A percentile compares a stretch with the other conserved stretches of the same genome.
These are phyloP conservation scores for Tetheella fluctuosa DNA, from an alignment of 2,888 invertebrate genomes.

Conservation along the genomic window DNA sequence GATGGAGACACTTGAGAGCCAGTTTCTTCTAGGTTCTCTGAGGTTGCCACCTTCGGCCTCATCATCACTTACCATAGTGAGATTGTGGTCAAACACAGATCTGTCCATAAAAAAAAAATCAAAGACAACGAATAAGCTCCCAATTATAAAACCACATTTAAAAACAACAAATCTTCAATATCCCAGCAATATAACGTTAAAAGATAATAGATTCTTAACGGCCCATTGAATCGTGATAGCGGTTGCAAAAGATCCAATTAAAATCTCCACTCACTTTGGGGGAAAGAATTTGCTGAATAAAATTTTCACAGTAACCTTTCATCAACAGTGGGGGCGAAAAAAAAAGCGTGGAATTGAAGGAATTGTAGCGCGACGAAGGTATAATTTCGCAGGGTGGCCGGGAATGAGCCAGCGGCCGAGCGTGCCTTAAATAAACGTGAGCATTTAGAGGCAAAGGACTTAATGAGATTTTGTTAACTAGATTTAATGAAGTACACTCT, in stretches of 20 bases:
- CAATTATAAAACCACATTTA: background rate
- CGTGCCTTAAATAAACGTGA: background rate
- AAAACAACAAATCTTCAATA: background rate
- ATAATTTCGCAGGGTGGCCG: conserved; percentile 36
- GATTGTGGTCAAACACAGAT: no score
- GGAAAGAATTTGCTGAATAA: conserved; percentile 31
- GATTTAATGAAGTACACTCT: background rate
- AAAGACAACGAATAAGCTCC: no score
- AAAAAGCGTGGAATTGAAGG: conserved; percentile 24
- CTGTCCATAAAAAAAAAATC: no score
- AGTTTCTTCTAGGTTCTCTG: no score
- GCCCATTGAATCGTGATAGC: conserved; percentile 20
- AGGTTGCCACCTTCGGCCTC: no score
- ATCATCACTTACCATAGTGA: no score
- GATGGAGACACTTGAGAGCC: no score
- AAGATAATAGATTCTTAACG: conserved; percentile 25
- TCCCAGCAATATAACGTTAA: conserved; percentile 20
- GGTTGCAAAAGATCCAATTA: conserved; percentile 37
- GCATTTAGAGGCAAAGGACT: background rate
- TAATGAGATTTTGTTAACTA: background rate
- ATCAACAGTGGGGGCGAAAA: conserved; percentile 15
- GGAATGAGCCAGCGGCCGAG: background rate
- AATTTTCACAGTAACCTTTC: conserved; percentile 26
- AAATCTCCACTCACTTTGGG: conserved; percentile 32
- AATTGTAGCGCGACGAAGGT: conserved; percentile 38